Evolutionary conservation across 2,113 vertebrate genomes (phyloP), one percentile per base, ranked within the genome.

Genomic region (Tringa solitaria): DNA sequence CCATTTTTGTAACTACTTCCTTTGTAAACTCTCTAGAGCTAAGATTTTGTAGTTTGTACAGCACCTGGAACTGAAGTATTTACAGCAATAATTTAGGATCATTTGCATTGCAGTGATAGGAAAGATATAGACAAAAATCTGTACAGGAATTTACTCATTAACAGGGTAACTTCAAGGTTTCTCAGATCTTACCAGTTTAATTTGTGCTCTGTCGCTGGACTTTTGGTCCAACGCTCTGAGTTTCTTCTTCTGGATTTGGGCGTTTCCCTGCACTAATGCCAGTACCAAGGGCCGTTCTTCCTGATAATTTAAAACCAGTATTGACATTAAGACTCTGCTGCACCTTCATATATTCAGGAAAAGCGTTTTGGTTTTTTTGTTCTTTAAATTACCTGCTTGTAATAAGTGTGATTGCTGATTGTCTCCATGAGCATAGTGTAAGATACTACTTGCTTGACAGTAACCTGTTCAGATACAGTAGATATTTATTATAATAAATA

Each of bases 201-300:
- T 97, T 97, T 89, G 96, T 97, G 95, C 98, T 98, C 95, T 98
- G 98, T 89, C 98, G 97, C 95, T 98, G 98, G 96, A 98, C 97
- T 97, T 98, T 98, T 54, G 97, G 97, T 78, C 98, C 97, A 61
- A 98, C 57, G 48, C 96, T 97, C 93, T 98, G 98, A 10, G 60
- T 96, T 72, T 98, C 98, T 65, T 98, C 98, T 89, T 98, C 98
- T 78, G 98, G 98, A 95, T 97, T 98, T 63, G 98, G 98, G 22
- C 98, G 98, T 89, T 98, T 98, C 84, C 98, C 98, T 80, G 91
- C 93, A 84, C 97, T 96, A 82, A 98, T 79, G 82, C 96, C 97
- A 83, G 96, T 37, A 92, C 95, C 96, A 92, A 96, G 35, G n/a
- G 97, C 73, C 41, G 93, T 95, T 97, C 98, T 98, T 92, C 98